Percentiles rank a stretch among this genome's conserved stretches.
Conservation (phyloP, 2,797 vertebrate species). For the Mus caroli region DNA sequence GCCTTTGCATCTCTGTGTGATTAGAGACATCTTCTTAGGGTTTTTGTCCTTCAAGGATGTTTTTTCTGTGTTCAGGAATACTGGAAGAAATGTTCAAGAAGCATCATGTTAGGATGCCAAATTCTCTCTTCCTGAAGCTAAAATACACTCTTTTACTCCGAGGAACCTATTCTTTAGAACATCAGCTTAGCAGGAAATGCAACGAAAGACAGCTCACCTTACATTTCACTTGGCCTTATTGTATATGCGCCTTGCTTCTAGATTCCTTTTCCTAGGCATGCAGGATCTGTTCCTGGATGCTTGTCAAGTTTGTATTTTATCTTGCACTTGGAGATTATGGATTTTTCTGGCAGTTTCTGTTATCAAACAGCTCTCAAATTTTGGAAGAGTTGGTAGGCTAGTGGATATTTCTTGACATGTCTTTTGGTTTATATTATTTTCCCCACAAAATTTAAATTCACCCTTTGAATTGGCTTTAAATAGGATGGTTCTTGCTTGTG, state of each 20-base stretch:
- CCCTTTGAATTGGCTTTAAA: constrained; percentile 46
- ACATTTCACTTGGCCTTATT: constrained; percentile 76
- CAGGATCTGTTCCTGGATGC: background rate
- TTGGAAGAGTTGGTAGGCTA: background rate
- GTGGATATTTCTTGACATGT: background rate
- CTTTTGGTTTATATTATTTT: constrained; percentile 27
- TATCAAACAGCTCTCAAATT: constrained; percentile 7
- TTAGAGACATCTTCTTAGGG: background rate
- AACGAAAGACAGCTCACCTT: constrained; percentile 69
- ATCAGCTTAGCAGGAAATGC: constrained; percentile 68
- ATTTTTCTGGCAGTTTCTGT: constrained; percentile 32
- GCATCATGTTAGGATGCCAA: constrained; percentile 63
- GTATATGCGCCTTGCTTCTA: constrained; percentile 60
- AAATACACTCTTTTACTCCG: constrained; percentile 61
- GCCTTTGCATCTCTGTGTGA: constrained; percentile 53
- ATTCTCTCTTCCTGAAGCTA: constrained; percentile 71
- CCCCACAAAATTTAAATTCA: background rate
- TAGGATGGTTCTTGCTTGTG: constrained; percentile 33
- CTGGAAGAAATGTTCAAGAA: constrained; percentile 63
- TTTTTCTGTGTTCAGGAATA: constrained; percentile 61
- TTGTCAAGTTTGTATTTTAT: constrained; percentile 43
- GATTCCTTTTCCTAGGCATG: constrained; percentile 54
- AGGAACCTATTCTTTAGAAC: constrained; percentile 76
- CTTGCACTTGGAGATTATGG: constrained; percentile 16
- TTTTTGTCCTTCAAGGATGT: constrained; percentile 10